phyloP scores from a whole-genome alignment of 2,113 vertebrate genomes.

The Catharus fuscescens region DNA sequence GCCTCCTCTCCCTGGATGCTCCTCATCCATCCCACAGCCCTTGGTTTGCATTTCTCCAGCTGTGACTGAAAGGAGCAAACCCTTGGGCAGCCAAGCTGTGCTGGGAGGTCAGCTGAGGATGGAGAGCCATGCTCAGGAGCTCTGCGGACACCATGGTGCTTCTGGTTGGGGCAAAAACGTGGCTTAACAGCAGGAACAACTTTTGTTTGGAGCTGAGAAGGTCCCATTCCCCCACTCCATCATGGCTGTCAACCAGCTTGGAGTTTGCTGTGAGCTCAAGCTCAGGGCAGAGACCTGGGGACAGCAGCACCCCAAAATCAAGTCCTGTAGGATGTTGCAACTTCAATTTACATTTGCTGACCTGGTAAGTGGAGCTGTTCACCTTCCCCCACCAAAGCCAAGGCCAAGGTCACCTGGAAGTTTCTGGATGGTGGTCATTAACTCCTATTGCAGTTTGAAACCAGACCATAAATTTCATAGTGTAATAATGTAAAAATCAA shows the following conservation, averaged over 20 bases:
- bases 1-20: neutral
- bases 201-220: neutral
- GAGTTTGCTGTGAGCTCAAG: neutral
- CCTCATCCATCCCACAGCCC: neutral
- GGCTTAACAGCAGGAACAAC: neutral
- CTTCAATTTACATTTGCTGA: neutral
- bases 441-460: slow-evolving; percentile 71
- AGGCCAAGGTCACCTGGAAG: slow-evolving; percentile 66
- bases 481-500: slow-evolving; percentile 78
- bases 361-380: neutral
- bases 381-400: slow-evolving; percentile 34
- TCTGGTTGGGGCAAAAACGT: neutral
- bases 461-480: slow-evolving; percentile 72
- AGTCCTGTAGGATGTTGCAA: neutral
- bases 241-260: neutral
- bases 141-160: neutral
- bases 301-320: neutral
- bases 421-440: slow-evolving; percentile 63
- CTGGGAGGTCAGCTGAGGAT: neutral
- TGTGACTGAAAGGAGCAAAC: neutral
- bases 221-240: neutral
- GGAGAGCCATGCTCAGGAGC: neutral
- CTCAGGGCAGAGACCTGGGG: neutral
- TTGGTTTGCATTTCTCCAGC: neutral
- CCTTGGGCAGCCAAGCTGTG: neutral